Evolutionary conservation across 2,888 invertebrate species (phyloP), one percentile per base, ranked within the genome.

Genomic region (Dorcus parallelipipedus): DNA sequence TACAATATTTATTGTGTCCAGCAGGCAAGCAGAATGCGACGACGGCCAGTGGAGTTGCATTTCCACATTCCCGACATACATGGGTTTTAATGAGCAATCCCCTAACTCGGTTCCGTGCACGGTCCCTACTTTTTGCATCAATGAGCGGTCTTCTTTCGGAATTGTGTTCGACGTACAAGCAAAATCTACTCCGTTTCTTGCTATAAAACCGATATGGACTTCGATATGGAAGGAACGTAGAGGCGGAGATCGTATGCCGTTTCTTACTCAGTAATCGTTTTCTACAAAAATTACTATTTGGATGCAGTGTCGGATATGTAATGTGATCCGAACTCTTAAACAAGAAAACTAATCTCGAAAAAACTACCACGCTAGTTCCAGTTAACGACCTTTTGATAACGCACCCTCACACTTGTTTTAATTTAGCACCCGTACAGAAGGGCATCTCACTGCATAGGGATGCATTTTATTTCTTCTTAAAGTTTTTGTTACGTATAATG

Each of bases 61-160:
- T 76, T 76, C 77, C 76, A 77, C 77, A 77, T 77, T 76, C 76
- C 73, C 76, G 69, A 75, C 77, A 76, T 76, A 77, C 74, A 75
- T 76, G 76, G 70, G 72, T 76, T 77, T 77, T 77, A 77, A 77
- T 76, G 77, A 77, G 75, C 75, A 70, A 75, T 69, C 69, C 69
- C 68, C 65, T 69, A 73, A 72, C 72, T 67, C 65, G 63, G 63
- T 60, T 61, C 66, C 64, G 66, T 69, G 69, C 70, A 66, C 70
- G 63, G 67, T 66, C 70, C 66, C 63, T 61, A 71, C 72, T 73
- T 74, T 75, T 72, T 73, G 71, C 70, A 71, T 71, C 70, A 74
- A 73, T 73, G 73, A 71, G 60, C 48, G 67, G 58, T 66, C 68
- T 52, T 42, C 52, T 52, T 52, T 52, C 41, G 52, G 42, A 23